phyloP scores from a whole-genome alignment of 2,888 invertebrate species.

The Capitulum mitella region DNA sequence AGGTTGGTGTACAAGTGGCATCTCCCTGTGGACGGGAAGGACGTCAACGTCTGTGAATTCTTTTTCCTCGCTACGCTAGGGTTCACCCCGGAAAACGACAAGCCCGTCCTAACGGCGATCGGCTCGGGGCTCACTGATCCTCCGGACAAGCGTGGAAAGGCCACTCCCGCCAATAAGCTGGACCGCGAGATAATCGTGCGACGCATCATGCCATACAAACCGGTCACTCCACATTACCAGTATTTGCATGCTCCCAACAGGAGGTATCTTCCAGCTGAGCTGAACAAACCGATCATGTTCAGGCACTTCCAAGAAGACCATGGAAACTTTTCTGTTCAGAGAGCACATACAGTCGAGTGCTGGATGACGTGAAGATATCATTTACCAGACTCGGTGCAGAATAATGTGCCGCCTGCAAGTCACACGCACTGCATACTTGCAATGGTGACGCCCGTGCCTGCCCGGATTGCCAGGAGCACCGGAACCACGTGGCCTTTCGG shows the following conservation, averaged over 20 bases:
- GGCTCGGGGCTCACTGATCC: neutral
- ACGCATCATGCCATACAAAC: neutral
- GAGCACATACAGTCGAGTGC: neutral
- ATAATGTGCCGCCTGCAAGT: neutral
- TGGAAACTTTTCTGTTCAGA: neutral
- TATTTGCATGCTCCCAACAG: neutral
- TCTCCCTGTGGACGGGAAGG: neutral
- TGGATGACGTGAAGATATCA: neutral
- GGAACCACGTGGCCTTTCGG: neutral
- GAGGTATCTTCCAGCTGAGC: neutral
- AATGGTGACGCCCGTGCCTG: neutral
- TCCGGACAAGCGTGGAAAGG: neutral
- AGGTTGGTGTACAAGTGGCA: neutral
- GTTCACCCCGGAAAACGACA: neutral
- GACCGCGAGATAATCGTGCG: neutral
- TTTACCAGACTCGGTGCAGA: neutral
- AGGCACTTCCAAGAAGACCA: neutral
- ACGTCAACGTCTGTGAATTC: neutral
- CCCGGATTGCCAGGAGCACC: neutral
- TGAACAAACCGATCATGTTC: neutral
- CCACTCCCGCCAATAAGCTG: neutral
- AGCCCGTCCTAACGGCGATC: neutral
- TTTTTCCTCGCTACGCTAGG: neutral
- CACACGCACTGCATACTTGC: neutral
- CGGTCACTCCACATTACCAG: neutral